Base-by-base conservation (phyloP, 1,140 invertebrate genomes). In the Drosophila tropicalis region DNA sequence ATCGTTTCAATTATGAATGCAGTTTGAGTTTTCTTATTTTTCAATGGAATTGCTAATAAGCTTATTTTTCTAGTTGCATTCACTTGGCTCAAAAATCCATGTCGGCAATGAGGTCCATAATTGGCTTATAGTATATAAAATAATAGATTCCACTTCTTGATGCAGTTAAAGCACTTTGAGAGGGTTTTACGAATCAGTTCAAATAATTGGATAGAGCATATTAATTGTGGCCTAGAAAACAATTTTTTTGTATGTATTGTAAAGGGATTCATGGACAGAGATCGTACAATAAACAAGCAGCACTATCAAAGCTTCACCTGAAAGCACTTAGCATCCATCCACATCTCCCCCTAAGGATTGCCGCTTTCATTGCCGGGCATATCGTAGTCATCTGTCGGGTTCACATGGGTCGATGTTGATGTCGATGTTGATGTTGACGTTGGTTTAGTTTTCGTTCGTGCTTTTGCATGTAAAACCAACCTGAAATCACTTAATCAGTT, bases 401-500 rank as follows among this genome's bases (percentile, higher is more conserved):
- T 58, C 58, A 60, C 73, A 72, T 36, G 17, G 9, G 44, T 55
- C 56, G 56, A 55, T 56, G 29, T 19, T 25, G 22, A 60, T 47
- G 39, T 15, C 44, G 56, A 55, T 55, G 29, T 29, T n/a, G 22
- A 60, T 47, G 40, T 17, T 44, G 56, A 12, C 54, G 57, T 29
- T 22, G 60, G 54, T 54, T 51, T 29, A 13, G 36, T 62, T 55
- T 41, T 63, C 36, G 32, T 64, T 66, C 17, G 47, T 68, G 55
- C 58, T 39, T 56, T 39, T 67, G 67, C 64, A 67, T 72, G 41
- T 62, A 40, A 75, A 51, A 62, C 41, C 66, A 72, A 79, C 56
- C 65, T 65, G 58, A 76, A 83, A 74, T 73, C 83, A 83, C 72
- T 87, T 86, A 79, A 86, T 85, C 69, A 79, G 72, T 73, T 83